phyloP scores from a whole-genome alignment of 1,140 invertebrate genomes.

The Holcopasites calliopsidis region DNA sequence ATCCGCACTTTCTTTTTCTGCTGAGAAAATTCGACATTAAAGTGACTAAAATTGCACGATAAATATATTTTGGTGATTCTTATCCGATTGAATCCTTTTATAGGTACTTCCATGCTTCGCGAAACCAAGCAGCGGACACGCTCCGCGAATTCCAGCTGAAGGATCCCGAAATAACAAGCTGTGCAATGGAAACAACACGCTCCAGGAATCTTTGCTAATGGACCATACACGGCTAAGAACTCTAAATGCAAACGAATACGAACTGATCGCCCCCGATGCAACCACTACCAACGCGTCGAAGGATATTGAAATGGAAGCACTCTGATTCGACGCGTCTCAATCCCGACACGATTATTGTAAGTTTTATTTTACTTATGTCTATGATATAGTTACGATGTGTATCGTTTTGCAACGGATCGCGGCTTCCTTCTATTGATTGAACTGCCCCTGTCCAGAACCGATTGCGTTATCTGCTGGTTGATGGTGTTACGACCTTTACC shows the following conservation, averaged over 20 bases:
- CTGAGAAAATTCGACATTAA: no score
- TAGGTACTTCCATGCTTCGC: slow-evolving; percentile 88
- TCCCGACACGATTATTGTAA: not conserved
- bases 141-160: slow-evolving; percentile 60
- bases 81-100: slow-evolving; percentile 44
- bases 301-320: slow-evolving; percentile 46
- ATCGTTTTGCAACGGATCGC: not conserved
- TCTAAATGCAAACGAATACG: slow-evolving; percentile 60
- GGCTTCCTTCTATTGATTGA: slow-evolving; percentile 7
- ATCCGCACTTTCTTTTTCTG: no score
- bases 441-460: not conserved
- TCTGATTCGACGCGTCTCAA: slow-evolving; percentile 15
- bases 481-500: not conserved
- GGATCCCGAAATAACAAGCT: slow-evolving; percentile 82
- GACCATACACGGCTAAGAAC: slow-evolving; percentile 55
- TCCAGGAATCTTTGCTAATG: slow-evolving; percentile 85
- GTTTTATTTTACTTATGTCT: not conserved
- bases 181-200: slow-evolving; percentile 87
- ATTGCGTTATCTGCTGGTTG: slow-evolving; percentile 20
- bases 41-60: no score
- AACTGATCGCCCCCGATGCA: slow-evolving; percentile 71
- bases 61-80: no score
- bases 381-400: not conserved
- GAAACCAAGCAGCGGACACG: slow-evolving; percentile 33
- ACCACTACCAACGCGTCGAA: slow-evolving; percentile 58